Percentiles rank a stretch among this genome's conserved stretches.
Evolutionary conservation across 2,888 invertebrate genomes (phyloP).

Genomic region (Macaria notata): DNA sequence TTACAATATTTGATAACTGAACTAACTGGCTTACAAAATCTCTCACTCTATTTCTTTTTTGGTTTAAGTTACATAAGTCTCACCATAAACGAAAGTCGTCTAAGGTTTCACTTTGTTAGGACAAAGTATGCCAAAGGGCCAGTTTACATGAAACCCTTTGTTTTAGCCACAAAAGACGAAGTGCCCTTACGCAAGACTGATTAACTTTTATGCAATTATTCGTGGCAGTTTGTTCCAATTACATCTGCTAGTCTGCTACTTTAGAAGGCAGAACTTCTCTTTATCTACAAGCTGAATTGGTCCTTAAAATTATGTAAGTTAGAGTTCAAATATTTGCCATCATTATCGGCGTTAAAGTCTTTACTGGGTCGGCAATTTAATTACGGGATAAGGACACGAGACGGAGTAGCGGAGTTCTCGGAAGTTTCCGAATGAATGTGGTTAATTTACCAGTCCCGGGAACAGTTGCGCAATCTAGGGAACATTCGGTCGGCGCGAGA

Average conservation of each 20-base stretch:
- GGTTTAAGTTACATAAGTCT: conserved; percentile 12
- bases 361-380: conserved; percentile 41
- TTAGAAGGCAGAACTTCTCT: conserved; percentile 31
- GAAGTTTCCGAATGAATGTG: conserved; percentile 67
- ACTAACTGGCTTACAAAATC: conserved; percentile 7
- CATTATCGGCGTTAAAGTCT: conserved; percentile 28
- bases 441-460: conserved; percentile 65
- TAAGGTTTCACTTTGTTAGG: background rate
- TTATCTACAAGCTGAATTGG: conserved; percentile 29
- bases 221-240: conserved; percentile 39
- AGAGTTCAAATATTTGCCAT: conserved; percentile 35
- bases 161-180: conserved; percentile 12
- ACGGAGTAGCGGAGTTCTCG: conserved; percentile 50
- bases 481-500: conserved; percentile 48
- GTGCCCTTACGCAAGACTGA: conserved; percentile 8
- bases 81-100: too few species aligned
- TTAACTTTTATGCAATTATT: conserved; percentile 21
- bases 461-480: conserved; percentile 57
- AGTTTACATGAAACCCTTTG: conserved; percentile 13
- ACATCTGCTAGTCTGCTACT: conserved; percentile 29
- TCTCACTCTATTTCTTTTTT: conserved; percentile 6
- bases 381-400: conserved; percentile 53
- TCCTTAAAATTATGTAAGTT: conserved; percentile 27
- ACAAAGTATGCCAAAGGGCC: conserved; percentile 12
- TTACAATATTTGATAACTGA: conserved; percentile 3